Base-by-base conservation (phyloP, 2,888 invertebrate species). In the Drosophila tanythrix region DNA sequence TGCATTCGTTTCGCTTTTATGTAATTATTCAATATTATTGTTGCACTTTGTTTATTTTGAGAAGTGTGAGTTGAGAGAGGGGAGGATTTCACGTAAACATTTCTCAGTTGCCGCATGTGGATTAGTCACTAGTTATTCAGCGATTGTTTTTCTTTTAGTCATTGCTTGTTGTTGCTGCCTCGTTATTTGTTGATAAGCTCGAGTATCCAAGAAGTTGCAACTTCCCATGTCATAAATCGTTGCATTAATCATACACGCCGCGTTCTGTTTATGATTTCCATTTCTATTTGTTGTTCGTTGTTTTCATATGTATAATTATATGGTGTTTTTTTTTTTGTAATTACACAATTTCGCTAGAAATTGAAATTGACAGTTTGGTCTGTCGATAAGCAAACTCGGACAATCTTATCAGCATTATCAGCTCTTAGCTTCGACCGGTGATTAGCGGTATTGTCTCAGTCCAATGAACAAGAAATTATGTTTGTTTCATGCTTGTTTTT, bases 361-460 rank as follows among this genome's bases (percentile, higher is more conserved):
- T 67, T 58, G 38, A 60, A 25, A 60, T 68, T 38, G 57, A 11
- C 15, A 18, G 29, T 63, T 53, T 13, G 21, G 18, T 21, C 21
- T 21, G 21, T 38, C 36, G 55, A 56, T 68, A 50, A 11, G 11
- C 55, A 64, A 59, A 50, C 52, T 46, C 10, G 7, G 18, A 18
- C 61, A 68, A 68, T 83, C 83, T 86, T 81, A 86, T 82, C 86
- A 65, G n/a, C 27, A 35, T 21, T 70, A 69, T 70, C 58, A 46
- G 61, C 52, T 35, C 25, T 33, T 33, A 18, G 15, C 50, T 33
- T 40, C 61, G 62, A 59, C 35, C 29, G 56, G 18, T 53, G 36
- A 38, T 52, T 66, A 52, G 1, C 21, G 35, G 29, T 53, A 51
- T 21, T 31, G 31, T 52, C n/a, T 46, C 21, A 57, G 29, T 40